These are phyloP conservation scores for Manis javanica DNA, from an alignment of 2,797 vertebrate genomes.

Conservation along the genomic window DNA sequence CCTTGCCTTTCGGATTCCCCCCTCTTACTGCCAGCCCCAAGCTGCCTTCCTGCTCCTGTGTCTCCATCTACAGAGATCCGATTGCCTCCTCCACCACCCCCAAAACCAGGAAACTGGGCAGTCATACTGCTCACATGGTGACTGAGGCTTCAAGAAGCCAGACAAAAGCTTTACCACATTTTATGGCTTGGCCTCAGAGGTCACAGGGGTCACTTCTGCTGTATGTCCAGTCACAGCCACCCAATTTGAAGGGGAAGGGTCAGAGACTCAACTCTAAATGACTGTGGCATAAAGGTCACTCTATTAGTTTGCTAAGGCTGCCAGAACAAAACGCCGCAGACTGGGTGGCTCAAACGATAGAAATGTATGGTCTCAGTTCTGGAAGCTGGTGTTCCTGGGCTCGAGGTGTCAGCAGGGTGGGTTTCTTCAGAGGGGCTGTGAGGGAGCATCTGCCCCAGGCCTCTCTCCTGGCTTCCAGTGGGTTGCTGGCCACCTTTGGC, in stretches of 20 bases:
- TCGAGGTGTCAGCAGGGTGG: neutral
- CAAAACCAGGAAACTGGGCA: neutral
- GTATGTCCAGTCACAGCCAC: neutral
- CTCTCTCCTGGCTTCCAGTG: neutral
- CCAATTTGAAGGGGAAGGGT: neutral
- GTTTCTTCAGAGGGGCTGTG: neutral
- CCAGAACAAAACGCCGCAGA: neutral
- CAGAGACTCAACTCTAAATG: neutral
- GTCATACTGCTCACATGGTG: rapidly evolving
- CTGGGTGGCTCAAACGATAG: neutral
- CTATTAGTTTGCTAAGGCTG: neutral
- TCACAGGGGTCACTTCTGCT: neutral
- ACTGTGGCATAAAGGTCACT: neutral
- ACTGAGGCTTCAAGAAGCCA: neutral
- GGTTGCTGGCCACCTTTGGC: neutral
- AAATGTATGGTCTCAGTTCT: neutral
- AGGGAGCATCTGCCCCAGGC: neutral
- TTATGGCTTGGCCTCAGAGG: neutral
- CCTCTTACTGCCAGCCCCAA: neutral
- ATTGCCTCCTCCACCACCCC: rapidly evolving
- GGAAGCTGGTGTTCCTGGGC: neutral
- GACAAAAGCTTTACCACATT: neutral
- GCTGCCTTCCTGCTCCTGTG: neutral
- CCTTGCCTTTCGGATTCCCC: neutral
- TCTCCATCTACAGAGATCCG: neutral